Evolutionary conservation across 2,888 invertebrate species (phyloP), one percentile per base, ranked within the genome.

Genomic region (Meteorus colon): DNA sequence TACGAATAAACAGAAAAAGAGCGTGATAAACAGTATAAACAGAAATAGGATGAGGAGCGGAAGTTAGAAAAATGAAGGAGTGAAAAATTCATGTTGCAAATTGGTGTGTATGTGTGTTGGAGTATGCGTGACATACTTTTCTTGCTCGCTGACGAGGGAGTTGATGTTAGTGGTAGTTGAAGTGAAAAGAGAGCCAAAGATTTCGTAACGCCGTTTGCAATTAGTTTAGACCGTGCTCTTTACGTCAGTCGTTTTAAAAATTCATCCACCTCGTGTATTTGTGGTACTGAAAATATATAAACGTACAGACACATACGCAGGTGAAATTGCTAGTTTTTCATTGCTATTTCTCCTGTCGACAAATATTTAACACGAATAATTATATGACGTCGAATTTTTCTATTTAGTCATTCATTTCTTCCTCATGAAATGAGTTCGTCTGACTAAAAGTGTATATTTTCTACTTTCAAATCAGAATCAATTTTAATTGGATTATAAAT

Each of bases 151-250:
- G 10, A 41, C 37, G 12, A 37, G 19, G 8, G 24, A 19, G 55
- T 55, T 19, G 55, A 55, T 19, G 19, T n/a, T 55, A 19, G 55
- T 55, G 19, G 55, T 55, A 19, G 55, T 55, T 55, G n/a, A 2
- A 55, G 19, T 55, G 55, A 55, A 55, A 19, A 55, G 19, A n/a
- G n/a, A 16, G 48, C n/a, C n/a, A 48, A 48, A 55, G 55, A 55
- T n/a, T 55, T 55, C 19, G 19, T 55, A 55, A 37, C 34, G 65
- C 65, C 65, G 37, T 19, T 6, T 24, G 65, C 65, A 65, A 65
- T 65, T 65, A 65, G 65, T 37, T 41, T 65, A 65, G 65, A n/a
- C 6, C n/a, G 65, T 37, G 19, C 55, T 19, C 29, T 62, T 34
- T 65, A 19, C 37, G 65, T 65, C 65, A 37, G 37, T 65, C 37